Evolutionary conservation across 2,113 vertebrate species (phyloP), one percentile per base, ranked within the genome.

Genomic region (Ciconia boyciana): DNA sequence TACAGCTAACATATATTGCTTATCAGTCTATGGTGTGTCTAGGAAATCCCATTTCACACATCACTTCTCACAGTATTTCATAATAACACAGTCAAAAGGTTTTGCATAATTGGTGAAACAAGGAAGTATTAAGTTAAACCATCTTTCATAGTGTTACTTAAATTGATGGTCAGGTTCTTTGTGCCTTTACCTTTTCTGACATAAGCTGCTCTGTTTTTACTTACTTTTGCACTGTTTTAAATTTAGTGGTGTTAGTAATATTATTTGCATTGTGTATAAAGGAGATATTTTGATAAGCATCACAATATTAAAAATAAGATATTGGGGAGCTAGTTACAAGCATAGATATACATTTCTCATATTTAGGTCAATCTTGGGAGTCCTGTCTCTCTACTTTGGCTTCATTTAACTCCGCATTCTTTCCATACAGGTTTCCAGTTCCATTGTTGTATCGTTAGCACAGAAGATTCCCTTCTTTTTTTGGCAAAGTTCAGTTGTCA

Each of bases 11-110:
- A 71, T 78, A 46, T 77, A 91, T 54, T 74, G 34, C 55, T 81
- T 87, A 84, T 87, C 90, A 84, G 64, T 90, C n/a, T 76, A 25
- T 75, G 48, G 29, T 58, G 28, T 79, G 26, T 79, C 65, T 82
- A 78, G 55, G 65, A 92, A 93, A 92, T 79, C 48, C 48, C n/a
- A 72, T 94, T 94, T 96, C 75, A 85, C 54, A 84, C 70, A 68
- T 94, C 39, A n/a, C 51, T 93, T 90, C 78, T 91, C 69, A 48
- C 32, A 88, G 18, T 89, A 89, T 86, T 94, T 94, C 75, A 69
- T 91, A 87, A 85, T 90, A n/a, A 51, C 34, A 82, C 57, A 71
- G 48, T 82, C 43, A 76, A 87, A 96, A 91, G 25, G 16, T 71
- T 91, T 83, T 96, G 85, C 55, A 61, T 90, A 76, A 92, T 64